Base-by-base conservation (phyloP, 2,113 vertebrate genomes). In the Ciconia maguari region DNA sequence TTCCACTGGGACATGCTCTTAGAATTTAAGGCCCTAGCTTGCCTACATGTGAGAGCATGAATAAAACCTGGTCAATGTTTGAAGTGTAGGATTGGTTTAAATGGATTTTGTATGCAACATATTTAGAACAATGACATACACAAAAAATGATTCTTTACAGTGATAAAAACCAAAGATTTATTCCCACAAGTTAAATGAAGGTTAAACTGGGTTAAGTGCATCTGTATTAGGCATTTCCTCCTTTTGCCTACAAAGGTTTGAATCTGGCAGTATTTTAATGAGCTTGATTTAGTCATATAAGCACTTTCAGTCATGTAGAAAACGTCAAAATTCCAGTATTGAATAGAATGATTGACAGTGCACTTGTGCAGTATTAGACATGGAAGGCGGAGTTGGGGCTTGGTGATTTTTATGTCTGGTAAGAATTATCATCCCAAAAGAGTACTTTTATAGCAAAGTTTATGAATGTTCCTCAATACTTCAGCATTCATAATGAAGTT, bases 201-300 rank as follows among this genome's bases (percentile, higher is more conserved):
- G 78, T 87, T 97, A 94, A 91, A 84, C 22, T 55, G 55, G 65
- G 81, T 97, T 95, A 96, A 95, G 38, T 89, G 42, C 25, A 12
- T 82, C 46, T 89, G 11, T 51, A 87, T 84, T 75, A 83, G 46
- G 24, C 46, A 87, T 91, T 95, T 96, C 55, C 84, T 91, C 34
- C 49, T 93, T 95, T 93, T 83, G 30, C 66, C 74, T 83, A 24
- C 27, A 58, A 82, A 93, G 17, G 12, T 74, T 91, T 91, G 32
- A 75, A 64, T 22, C 36, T 82, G 71, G 16, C 25, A 66, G 74
- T 58, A 36, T 75, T 96, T 84, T 89, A 75, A 87, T 29, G 46
- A 75, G 13, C 5, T 74, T 70, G 38, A 84, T 87, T 89, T 81
- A 65, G 55, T 62, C 25, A 41, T 54, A 58, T 24, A 83, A 79